These are phyloP conservation scores for Dipodomys merriami DNA, from an alignment of 2,113 vertebrate genomes.

Conservation along the genomic window DNA sequence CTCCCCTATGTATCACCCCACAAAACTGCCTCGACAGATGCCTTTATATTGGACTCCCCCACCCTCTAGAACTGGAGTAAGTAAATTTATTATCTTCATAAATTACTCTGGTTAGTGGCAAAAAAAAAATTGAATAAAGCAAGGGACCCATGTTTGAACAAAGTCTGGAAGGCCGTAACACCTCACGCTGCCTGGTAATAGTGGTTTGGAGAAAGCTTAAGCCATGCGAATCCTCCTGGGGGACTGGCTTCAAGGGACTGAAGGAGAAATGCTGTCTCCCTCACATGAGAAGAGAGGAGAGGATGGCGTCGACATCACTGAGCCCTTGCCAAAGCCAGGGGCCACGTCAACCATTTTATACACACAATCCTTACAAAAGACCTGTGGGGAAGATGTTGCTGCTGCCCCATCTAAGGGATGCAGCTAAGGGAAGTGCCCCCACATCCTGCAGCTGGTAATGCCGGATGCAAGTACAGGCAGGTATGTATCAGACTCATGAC, in stretches of 20 bases:
- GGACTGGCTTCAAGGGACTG: background rate
- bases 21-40: background rate
- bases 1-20: too few species aligned
- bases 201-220: accelerated
- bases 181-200: background rate
- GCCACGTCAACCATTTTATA: accelerated
- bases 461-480: background rate
- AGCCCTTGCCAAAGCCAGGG: background rate
- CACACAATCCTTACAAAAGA: too few species aligned
- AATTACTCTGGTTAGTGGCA: background rate
- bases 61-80: background rate
- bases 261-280: background rate
- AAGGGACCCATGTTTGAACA: background rate
- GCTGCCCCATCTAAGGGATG: background rate
- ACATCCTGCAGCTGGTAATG: background rate
- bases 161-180: background rate
- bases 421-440: background rate
- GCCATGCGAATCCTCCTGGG: background rate
- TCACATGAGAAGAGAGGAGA: background rate
- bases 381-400: background rate
- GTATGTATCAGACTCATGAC: background rate
- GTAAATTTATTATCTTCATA: background rate
- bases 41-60: background rate
- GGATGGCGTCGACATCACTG: accelerated
- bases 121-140: background rate